phyloP scores from a whole-genome alignment of 2,797 vertebrate genomes.

The Babyrousa celebensis region DNA sequence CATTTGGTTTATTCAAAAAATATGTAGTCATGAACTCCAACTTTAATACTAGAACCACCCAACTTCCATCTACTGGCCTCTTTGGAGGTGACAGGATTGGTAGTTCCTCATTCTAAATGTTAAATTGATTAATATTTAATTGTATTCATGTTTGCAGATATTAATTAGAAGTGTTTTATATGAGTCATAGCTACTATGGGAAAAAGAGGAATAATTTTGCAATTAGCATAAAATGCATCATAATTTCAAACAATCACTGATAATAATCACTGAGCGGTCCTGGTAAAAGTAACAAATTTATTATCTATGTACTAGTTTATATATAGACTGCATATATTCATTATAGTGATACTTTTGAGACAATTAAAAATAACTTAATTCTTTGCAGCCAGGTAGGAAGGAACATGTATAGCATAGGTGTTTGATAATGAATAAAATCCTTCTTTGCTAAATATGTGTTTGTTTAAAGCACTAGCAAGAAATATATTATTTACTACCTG shows the following conservation, averaged over 20 bases:
- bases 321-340: slow-evolving; percentile 39
- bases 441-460: neutral
- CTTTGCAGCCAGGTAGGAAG: neutral
- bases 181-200: slow-evolving; percentile 85
- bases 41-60: slow-evolving; percentile 84
- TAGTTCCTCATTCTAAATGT: slow-evolving; percentile 88
- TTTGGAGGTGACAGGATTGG: slow-evolving; percentile 85
- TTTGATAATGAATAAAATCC: slow-evolving; percentile 30
- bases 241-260: slow-evolving; percentile 84
- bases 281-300: slow-evolving; percentile 85
- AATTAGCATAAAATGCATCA: slow-evolving; percentile 86
- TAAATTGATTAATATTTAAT: slow-evolving; percentile 91
- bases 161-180: slow-evolving; percentile 88
- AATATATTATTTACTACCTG: neutral
- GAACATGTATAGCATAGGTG: neutral
- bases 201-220: slow-evolving; percentile 85
- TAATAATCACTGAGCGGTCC: slow-evolving; percentile 84
- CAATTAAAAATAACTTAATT: slow-evolving; percentile 40
- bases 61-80: slow-evolving; percentile 88
- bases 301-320: slow-evolving; percentile 83
- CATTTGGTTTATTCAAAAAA: slow-evolving; percentile 73
- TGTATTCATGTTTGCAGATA: slow-evolving; percentile 85
- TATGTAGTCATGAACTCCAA: slow-evolving; percentile 82
- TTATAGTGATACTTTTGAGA: slow-evolving; percentile 10
- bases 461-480: slow-evolving; percentile 56